Conservation (phyloP, 2,888 invertebrate genomes). For the Drosophila barbarae region DNA sequence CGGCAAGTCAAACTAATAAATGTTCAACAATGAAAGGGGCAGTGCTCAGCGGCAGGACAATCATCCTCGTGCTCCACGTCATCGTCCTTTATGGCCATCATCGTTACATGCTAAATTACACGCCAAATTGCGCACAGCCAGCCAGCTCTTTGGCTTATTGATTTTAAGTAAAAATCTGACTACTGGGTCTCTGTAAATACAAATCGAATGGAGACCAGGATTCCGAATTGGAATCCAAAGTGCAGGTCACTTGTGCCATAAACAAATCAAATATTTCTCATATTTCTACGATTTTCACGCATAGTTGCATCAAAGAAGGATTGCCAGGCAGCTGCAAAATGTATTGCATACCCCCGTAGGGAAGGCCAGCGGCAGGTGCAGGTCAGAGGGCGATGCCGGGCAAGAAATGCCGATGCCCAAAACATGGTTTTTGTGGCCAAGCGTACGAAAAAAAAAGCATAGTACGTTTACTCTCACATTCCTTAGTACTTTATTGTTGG, state of each 20-base stretch:
- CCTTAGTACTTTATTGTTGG: slow-evolving; percentile 21
- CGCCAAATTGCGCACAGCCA: slow-evolving; percentile 66
- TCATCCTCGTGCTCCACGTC: slow-evolving; percentile 21
- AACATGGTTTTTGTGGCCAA: slow-evolving; percentile 7
- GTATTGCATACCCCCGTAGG: slow-evolving; percentile 42
- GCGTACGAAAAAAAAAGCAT: slow-evolving; percentile 37
- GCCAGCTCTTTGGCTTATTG: slow-evolving; percentile 59
- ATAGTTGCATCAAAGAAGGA: slow-evolving; percentile 57
- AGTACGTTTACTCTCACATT: slow-evolving; percentile 34
- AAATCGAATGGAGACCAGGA: slow-evolving; percentile 11
- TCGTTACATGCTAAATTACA: slow-evolving; percentile 73
- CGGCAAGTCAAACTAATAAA: slow-evolving; percentile 69
- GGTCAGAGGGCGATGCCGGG: slow-evolving; percentile 8
- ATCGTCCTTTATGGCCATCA: slow-evolving; percentile 54
- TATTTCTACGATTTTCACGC: slow-evolving; percentile 61
- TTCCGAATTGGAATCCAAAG: slow-evolving; percentile 17
- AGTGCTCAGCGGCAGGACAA: slow-evolving; percentile 26
- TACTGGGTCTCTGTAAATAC: slow-evolving; percentile 17
- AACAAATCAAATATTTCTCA: slow-evolving; percentile 73
- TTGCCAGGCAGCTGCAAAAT: slow-evolving; percentile 32
- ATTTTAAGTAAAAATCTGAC: slow-evolving; percentile 51
- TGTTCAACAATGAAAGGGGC: slow-evolving; percentile 52
- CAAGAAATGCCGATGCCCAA: slow-evolving; percentile 13
- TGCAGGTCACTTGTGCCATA: slow-evolving; percentile 62
- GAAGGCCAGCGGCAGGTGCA: slow-evolving; percentile 1